A percentile compares a stretch with the other conserved stretches of the same genome.
Conservation (phyloP, 1,140 invertebrate genomes). For the Xylocopa sonorina region DNA sequence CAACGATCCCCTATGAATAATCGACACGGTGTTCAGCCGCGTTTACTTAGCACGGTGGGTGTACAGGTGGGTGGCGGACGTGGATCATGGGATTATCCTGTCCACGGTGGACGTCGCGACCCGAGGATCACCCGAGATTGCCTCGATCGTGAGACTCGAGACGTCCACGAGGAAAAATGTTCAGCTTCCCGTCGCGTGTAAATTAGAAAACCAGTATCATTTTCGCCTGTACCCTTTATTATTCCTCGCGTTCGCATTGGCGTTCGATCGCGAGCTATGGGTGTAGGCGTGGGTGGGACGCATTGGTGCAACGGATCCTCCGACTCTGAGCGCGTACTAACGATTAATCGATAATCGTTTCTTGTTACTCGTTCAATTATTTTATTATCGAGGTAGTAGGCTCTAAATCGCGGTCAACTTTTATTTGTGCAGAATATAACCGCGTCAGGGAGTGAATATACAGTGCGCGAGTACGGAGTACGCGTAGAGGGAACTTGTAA, state of each 20-base stretch:
- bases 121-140: conserved; percentile 30
- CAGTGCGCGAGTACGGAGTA: no score
- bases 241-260: no score
- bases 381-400: no score
- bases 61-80: conserved; percentile 57
- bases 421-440: no score
- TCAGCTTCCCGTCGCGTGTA: neutral
- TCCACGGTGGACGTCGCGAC: conserved; percentile 16
- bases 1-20: conserved; percentile 62
- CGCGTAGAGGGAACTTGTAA: no score
- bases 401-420: no score
- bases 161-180: neutral
- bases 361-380: no score
- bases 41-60: conserved; percentile 60
- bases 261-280: neutral
- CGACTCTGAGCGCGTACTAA: neutral
- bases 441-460: no score
- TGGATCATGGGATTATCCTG: conserved; percentile 57
- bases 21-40: conserved; percentile 55
- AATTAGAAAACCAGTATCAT: neutral
- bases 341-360: neutral
- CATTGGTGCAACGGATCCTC: neutral
- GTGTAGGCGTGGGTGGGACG: conserved; percentile 14
- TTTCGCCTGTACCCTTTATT: neutral
- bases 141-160: conserved; percentile 15